phyloP scores from a whole-genome alignment of 64 coral and sea anemone genomes.

The Montipora efflorescens region DNA sequence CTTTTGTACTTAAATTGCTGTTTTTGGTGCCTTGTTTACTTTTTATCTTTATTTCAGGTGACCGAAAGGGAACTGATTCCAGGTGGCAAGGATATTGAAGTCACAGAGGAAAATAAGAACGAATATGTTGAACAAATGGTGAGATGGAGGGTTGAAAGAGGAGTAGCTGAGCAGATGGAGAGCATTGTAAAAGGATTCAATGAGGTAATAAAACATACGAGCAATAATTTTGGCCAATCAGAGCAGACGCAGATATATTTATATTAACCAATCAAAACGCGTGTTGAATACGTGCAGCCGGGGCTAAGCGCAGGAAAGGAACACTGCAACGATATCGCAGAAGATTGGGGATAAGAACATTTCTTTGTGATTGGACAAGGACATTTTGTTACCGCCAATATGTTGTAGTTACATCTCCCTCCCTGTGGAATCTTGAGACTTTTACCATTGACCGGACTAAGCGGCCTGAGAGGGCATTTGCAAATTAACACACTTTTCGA shows the following conservation, averaged over 20 bases:
- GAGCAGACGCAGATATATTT: not conserved
- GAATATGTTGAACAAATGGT: conserved; percentile 97
- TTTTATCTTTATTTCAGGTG: conserved; percentile 48
- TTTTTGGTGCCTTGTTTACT: not conserved
- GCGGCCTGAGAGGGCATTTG: too few relatives aligned
- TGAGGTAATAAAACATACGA: conserved; percentile 57
- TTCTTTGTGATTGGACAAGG: too few relatives aligned
- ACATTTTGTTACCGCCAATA: too few relatives aligned
- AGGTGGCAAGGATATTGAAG: conserved; percentile 89
- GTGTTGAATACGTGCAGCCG: not conserved
- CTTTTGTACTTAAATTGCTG: not conserved
- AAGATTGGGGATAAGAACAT: too few relatives aligned
- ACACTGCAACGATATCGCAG: too few relatives aligned
- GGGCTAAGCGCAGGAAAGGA: not conserved
- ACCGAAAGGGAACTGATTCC: conserved; percentile 92
- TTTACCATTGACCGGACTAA: too few relatives aligned
- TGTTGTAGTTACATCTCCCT: too few relatives aligned
- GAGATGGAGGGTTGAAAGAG: conserved; percentile 97
- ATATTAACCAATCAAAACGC: not conserved
- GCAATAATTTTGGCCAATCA: not conserved
- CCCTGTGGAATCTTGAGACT: too few relatives aligned
- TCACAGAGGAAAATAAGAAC: conserved; percentile 91
- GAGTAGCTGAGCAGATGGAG: conserved; percentile 94
- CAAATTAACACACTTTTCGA: too few relatives aligned
- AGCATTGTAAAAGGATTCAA: conserved; percentile 97